Conservation (phyloP, 2,113 vertebrate genomes). For the Proteles cristata region DNA sequence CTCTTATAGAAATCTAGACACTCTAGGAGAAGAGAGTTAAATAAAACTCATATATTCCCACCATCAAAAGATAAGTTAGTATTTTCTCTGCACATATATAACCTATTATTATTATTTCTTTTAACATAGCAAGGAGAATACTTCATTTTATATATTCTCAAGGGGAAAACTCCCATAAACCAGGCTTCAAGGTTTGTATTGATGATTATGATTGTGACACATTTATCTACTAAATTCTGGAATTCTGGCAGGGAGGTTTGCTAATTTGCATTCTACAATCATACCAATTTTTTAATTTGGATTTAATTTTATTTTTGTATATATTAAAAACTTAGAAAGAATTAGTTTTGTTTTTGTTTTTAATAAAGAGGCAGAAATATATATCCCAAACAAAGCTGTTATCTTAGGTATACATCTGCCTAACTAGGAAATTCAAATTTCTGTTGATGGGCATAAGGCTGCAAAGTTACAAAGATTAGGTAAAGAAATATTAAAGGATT, state of each 20-base stretch:
- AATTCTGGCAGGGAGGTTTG: background rate
- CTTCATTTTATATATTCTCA: background rate
- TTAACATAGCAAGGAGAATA: background rate
- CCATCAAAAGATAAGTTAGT: background rate
- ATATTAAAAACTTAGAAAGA: background rate
- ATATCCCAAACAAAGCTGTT: background rate
- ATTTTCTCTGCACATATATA: background rate
- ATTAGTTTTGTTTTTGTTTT: background rate
- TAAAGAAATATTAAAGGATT: background rate
- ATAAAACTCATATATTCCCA: background rate
- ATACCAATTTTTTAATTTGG: background rate
- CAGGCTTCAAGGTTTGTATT: background rate
- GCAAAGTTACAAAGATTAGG: background rate
- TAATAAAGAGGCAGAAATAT: background rate
- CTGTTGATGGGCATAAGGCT: background rate
- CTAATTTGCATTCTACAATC: background rate
- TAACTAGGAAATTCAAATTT: background rate
- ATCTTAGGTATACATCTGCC: background rate
- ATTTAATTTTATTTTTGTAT: slow-evolving; percentile 9
- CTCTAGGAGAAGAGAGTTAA: background rate
- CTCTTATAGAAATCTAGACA: background rate
- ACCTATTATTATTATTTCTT: background rate
- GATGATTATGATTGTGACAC: background rate
- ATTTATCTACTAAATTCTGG: background rate
- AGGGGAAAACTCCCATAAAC: background rate